phyloP scores from a whole-genome alignment of 1,140 invertebrate genomes.

The Cyrtorhinus lividipennis region DNA sequence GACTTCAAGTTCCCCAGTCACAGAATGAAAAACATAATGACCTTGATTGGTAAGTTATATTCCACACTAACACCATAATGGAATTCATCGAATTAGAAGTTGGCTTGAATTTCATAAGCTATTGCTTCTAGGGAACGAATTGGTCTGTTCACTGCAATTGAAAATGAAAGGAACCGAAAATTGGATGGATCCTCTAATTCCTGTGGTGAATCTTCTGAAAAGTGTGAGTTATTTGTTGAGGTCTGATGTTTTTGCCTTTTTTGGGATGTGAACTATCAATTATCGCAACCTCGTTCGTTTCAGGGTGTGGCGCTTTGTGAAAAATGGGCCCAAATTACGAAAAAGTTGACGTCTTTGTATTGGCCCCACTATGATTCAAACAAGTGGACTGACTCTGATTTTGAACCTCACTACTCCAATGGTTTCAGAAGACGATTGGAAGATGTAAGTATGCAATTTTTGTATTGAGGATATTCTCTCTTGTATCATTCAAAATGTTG shows the following conservation, averaged over 20 bases:
- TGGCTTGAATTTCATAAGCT: too few species aligned
- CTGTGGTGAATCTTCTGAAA: neutral
- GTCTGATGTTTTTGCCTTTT: too few species aligned
- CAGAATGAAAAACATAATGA: neutral
- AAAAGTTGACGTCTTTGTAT: neutral
- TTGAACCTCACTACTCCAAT: neutral
- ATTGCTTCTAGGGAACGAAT: neutral
- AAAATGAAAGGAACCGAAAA: neutral
- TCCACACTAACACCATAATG: too few species aligned
- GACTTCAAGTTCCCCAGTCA: neutral
- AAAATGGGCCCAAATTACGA: neutral
- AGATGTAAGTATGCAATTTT: neutral
- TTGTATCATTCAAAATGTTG: neutral
- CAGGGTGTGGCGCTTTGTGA: neutral
- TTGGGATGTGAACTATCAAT: too few species aligned
- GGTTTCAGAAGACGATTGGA: neutral
- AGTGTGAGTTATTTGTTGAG: neutral
- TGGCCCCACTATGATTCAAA: neutral
- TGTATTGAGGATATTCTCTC: neutral
- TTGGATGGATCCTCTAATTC: neutral
- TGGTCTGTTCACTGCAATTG: neutral
- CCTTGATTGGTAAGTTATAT: neutral
- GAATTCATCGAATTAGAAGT: too few species aligned
- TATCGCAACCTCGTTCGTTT: neutral
- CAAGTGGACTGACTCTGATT: neutral